Percentiles rank a stretch among this genome's conserved stretches.
Conservation (phyloP, 2,797 vertebrate species). For the Rhynchonycteris naso region DNA sequence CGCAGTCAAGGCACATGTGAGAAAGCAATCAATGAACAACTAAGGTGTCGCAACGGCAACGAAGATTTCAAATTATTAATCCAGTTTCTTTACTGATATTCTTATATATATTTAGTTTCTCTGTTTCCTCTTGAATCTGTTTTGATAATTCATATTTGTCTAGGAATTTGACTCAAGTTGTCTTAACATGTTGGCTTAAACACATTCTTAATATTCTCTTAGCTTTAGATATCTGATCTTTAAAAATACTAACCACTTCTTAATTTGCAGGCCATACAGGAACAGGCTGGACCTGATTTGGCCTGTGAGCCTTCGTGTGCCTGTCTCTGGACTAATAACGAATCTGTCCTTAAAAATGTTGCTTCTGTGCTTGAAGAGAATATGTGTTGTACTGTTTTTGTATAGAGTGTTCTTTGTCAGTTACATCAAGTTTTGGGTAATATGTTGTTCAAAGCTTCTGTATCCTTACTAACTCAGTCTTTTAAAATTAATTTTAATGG, state of each 20-base stretch:
- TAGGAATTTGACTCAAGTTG: background rate
- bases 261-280: background rate
- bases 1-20: too few species aligned
- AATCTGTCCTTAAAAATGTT: background rate
- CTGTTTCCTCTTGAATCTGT: constrained; percentile 24
- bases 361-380: background rate
- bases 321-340: background rate
- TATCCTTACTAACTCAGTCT: background rate
- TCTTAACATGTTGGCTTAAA: background rate
- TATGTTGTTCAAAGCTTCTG: background rate
- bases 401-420: background rate
- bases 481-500: too few species aligned
- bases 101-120: background rate
- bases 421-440: background rate
- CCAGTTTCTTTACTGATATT: background rate
- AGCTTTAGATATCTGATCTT: background rate
- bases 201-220: background rate
- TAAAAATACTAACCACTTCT: background rate
- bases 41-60: background rate
- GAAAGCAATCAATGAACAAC: too few species aligned
- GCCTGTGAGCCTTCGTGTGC: background rate
- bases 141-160: constrained; percentile 8
- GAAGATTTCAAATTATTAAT: background rate
- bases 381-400: background rate
- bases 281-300: background rate